phyloP scores from a whole-genome alignment of 92 coral and sea anemone genomes.

The Ricordea florida region DNA sequence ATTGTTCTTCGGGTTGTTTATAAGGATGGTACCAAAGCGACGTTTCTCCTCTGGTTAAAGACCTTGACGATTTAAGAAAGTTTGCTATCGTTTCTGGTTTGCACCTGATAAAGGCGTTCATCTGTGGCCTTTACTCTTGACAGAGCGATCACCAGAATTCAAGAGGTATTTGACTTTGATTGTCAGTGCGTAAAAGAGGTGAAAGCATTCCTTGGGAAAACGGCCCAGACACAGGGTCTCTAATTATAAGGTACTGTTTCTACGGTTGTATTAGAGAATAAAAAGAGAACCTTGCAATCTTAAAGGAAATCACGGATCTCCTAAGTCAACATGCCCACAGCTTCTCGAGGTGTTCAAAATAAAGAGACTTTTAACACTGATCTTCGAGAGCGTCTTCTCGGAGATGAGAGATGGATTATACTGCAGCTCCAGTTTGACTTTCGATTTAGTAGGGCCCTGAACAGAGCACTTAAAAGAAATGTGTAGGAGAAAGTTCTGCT shows the following conservation, averaged over 20 bases:
- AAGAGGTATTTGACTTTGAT: background rate
- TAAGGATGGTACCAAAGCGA: background rate
- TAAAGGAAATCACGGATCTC: slow-evolving; percentile 14
- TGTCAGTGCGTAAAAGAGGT: slow-evolving; percentile 28
- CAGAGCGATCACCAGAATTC: background rate
- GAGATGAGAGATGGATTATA: slow-evolving; percentile 26
- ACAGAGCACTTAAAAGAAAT: slow-evolving; percentile 28
- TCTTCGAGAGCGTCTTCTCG: slow-evolving; percentile 15
- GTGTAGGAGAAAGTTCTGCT: slow-evolving; percentile 33
- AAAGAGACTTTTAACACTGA: slow-evolving; percentile 32
- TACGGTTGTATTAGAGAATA: slow-evolving; percentile 31
- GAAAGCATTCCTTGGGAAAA: slow-evolving; percentile 42
- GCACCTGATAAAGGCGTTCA: background rate
- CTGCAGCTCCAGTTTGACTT: slow-evolving; percentile 44
- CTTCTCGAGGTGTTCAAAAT: slow-evolving; percentile 25
- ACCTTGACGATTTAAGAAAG: background rate
- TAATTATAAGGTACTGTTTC: slow-evolving; percentile 33
- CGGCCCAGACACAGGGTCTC: slow-evolving; percentile 39
- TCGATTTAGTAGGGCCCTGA: slow-evolving; percentile 20
- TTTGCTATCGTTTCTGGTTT: slow-evolving; percentile 6
- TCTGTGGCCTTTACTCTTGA: background rate
- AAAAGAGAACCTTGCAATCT: slow-evolving; percentile 36
- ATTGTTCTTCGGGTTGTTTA: slow-evolving; percentile 11
- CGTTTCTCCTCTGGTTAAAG: background rate
- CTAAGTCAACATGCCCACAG: slow-evolving; percentile 13